phyloP scores from a whole-genome alignment of 2,113 vertebrate species.

The Chamaea fasciata region DNA sequence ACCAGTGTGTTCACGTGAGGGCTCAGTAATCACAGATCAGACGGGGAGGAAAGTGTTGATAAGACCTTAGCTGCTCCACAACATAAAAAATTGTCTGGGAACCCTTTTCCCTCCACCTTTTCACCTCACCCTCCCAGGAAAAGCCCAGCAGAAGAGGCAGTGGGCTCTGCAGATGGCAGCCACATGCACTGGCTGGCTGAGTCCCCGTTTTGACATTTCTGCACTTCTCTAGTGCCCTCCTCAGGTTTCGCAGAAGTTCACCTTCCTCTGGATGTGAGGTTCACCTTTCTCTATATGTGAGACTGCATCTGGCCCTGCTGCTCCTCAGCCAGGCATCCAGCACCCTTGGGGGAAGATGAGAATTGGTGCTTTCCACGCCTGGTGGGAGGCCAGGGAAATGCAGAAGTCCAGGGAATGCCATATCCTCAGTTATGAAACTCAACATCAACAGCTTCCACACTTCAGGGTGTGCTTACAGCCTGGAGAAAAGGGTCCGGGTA shows the following conservation, averaged over 20 bases:
- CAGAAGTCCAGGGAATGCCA: neutral
- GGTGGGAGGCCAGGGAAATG: neutral
- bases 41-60: neutral
- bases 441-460: neutral
- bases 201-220: neutral
- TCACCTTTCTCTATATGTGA: neutral
- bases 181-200: neutral
- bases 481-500: neutral
- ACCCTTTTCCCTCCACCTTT: accelerated
- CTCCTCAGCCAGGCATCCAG: neutral
- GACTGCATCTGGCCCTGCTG: neutral
- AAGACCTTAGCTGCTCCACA: conserved; percentile 12
- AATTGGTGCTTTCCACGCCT: neutral
- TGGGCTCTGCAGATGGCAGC: conserved; percentile 15
- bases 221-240: conserved; percentile 52
- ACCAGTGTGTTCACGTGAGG: neutral
- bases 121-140: neutral
- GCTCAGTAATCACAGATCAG: neutral
- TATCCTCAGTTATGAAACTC: neutral
- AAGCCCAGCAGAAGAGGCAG: neutral
- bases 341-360: neutral
- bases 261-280: neutral
- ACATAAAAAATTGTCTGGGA: neutral
- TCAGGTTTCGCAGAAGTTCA: conserved; percentile 40
- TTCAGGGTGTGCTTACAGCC: neutral